Base-by-base conservation (phyloP, 1,140 invertebrate species). In the Lysiphlebus fabarum region DNA sequence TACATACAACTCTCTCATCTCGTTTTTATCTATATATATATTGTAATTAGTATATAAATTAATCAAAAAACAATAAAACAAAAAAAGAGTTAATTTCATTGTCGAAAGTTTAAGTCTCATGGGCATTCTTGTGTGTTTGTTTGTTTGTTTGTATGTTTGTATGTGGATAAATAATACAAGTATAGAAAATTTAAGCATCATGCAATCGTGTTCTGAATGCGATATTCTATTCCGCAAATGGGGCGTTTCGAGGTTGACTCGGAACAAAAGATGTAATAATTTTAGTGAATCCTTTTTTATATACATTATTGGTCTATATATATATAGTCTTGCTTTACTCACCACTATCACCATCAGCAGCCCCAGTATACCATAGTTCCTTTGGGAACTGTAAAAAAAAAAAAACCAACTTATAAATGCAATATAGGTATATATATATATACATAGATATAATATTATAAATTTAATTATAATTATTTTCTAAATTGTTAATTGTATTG, bases 201-300 rank as follows among this genome's bases (percentile, higher is more conserved):
- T 63, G 65, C 72, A 77, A 76, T 76, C 73, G 73, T 59, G 62
- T 68, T 62, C 65, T 67, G 61, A 77, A 75, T 74, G 69, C 74
- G 73, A 76, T 78, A 73, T 70, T 70, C 73, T 72, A 76, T 77
- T 77, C 70, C 70, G 62, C 70, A 75, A 78, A 77, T 77, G 72
- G 74, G 70, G 73, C 72, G 74, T 65, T 76, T 77, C 68, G 69
- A 71, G 68, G 63, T 26, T 26, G 17, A 26, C 68, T 73, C 67
- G 63, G 69, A 75, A 78, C 76, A 78, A 77, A 77, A 77, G 76
- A 75, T 76, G 73, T 76, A 77, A 78, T 78, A 78, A 78, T 77
- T 78, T 68, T 75, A 26, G 72, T 63, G 65, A 59, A 59, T 64
- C 59, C 60, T 66, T 63, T 53, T 37, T 14, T n/a, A n/a, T n/a